Conservation (phyloP, 2,113 vertebrate genomes). For the Brachyhypopomus gauderio region DNA sequence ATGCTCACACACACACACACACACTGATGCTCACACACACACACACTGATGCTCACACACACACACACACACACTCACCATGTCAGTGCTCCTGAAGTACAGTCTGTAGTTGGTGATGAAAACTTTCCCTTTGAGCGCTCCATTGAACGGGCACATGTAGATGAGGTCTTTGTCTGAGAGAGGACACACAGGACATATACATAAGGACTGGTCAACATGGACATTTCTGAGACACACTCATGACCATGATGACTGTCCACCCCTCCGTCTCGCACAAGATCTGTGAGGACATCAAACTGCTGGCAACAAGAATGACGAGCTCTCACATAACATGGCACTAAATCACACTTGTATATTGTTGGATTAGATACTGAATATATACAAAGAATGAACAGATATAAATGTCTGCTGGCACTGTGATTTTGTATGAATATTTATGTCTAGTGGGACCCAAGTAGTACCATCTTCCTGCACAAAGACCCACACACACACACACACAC, state of each 20-base stretch:
- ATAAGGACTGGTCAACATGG: background rate
- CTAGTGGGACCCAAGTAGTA: too few species aligned
- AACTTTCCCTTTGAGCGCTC: slow-evolving; percentile 79
- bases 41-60: background rate
- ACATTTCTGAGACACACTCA: background rate
- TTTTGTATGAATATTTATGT: too few species aligned
- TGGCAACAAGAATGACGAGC: too few species aligned
- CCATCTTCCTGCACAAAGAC: background rate
- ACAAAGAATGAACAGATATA: too few species aligned
- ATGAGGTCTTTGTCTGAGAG: slow-evolving; percentile 78
- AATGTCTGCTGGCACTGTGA: too few species aligned
- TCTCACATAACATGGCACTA: too few species aligned
- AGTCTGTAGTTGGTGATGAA: slow-evolving; percentile 82
- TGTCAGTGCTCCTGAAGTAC: slow-evolving; percentile 76
- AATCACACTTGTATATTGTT: too few species aligned
- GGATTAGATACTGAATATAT: too few species aligned
- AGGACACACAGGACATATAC: background rate
- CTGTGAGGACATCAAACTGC: too few species aligned
- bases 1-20: background rate
- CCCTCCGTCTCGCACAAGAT: too few species aligned
- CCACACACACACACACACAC: background rate
- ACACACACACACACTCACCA: slow-evolving; percentile 64
- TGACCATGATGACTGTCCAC: background rate
- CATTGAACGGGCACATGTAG: slow-evolving; percentile 79
- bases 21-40: too few species aligned